Percentiles rank a stretch among this genome's conserved stretches.
phyloP scores from a whole-genome alignment of 2,888 invertebrate species.

The Brachyptera putata region DNA sequence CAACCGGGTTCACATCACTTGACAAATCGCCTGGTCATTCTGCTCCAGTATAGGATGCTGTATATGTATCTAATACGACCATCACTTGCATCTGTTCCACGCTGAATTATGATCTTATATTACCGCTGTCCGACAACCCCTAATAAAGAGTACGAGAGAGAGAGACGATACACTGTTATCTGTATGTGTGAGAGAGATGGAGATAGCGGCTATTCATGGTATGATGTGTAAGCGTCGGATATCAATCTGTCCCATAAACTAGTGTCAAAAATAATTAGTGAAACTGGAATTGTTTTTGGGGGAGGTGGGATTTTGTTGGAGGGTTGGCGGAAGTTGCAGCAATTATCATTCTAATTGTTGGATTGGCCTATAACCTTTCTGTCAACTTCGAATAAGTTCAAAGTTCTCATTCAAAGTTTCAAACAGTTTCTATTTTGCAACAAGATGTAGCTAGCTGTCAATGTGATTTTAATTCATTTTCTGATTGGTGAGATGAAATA shows the following conservation, averaged over 20 bases:
- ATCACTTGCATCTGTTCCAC: constrained; percentile 49
- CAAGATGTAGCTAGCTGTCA: too few species aligned
- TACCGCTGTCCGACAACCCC: constrained; percentile 37
- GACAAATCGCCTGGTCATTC: constrained; percentile 17
- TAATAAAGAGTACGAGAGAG: constrained; percentile 29
- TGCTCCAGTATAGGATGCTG: background rate
- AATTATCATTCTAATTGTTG: too few species aligned
- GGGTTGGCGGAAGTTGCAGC: too few species aligned
- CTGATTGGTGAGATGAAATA: too few species aligned
- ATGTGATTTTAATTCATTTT: too few species aligned
- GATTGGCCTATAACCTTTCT: too few species aligned
- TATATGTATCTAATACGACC: constrained; percentile 30
- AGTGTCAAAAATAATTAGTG: background rate
- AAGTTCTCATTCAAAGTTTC: too few species aligned
- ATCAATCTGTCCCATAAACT: constrained; percentile 2
- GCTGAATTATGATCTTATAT: constrained; percentile 49
- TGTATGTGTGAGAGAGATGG: background rate
- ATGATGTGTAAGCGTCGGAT: constrained; percentile 1
- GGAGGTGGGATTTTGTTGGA: too few species aligned
- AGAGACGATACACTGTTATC: background rate
- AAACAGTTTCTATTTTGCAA: too few species aligned
- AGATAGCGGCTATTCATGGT: background rate
- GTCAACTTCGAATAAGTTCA: too few species aligned
- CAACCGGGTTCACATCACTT: too few species aligned
- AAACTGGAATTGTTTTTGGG: background rate